Conservation (phyloP, 2,888 invertebrate genomes). For the Callinectes sapidus region DNA sequence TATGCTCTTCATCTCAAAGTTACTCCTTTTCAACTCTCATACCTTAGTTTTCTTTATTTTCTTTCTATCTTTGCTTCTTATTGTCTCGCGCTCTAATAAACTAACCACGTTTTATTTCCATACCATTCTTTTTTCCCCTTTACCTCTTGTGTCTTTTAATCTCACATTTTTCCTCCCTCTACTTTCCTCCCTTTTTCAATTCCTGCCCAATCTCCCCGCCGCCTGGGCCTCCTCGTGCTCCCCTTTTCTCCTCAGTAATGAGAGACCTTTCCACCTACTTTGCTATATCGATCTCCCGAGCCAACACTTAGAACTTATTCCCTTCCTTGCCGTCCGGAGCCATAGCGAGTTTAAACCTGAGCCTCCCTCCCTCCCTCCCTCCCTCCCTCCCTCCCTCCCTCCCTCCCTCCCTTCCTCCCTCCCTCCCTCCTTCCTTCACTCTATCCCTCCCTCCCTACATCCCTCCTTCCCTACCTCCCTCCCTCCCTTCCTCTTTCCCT, state of each 20-base stretch:
- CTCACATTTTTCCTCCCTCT: neutral
- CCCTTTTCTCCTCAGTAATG: constrained; percentile 18
- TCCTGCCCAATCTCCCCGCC: neutral
- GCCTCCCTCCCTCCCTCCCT: neutral
- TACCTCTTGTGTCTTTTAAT: neutral
- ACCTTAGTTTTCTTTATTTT: neutral
- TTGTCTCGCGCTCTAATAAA: too few relatives aligned
- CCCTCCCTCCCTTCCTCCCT: too few relatives aligned
- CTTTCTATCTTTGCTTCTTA: too few relatives aligned
- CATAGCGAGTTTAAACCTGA: neutral
- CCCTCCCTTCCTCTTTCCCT: neutral
- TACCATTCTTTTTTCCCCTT: neutral
- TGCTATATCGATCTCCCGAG: constrained; percentile 11
- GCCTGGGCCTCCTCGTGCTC: neutral
- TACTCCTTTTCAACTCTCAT: neutral
- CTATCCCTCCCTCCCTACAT: too few relatives aligned
- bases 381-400: neutral
- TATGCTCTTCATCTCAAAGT: too few relatives aligned
- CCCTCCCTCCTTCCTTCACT: too few relatives aligned
- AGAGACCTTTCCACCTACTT: constrained; percentile 21
- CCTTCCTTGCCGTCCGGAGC: neutral
- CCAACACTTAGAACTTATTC: constrained; percentile 20
- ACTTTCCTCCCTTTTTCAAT: neutral
- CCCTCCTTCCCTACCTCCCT: too few relatives aligned
- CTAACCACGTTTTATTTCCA: neutral